A percentile compares a stretch with the other conserved stretches of the same genome.
phyloP scores from a whole-genome alignment of 2,888 invertebrate genomes.

The Ceramica pisi region DNA sequence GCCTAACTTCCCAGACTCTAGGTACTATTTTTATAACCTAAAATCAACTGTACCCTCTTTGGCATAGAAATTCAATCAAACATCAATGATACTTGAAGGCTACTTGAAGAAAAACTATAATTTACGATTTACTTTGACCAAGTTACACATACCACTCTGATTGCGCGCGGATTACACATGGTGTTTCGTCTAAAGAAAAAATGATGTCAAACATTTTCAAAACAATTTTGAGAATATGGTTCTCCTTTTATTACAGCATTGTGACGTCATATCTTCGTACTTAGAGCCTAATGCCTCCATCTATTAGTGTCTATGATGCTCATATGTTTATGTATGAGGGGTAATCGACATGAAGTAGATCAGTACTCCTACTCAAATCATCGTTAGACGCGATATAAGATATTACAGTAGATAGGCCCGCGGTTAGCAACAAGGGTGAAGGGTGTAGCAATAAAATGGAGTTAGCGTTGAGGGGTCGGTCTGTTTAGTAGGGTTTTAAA shows the following conservation, averaged over 20 bases:
- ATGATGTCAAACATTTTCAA: too few relatives aligned
- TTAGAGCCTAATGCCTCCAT: constrained; percentile 33
- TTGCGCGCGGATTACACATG: too few relatives aligned
- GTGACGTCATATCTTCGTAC: constrained; percentile 23
- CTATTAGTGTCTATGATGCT: constrained; percentile 25
- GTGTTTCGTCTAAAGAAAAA: too few relatives aligned
- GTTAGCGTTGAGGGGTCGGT: constrained; percentile 9
- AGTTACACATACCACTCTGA: too few relatives aligned
- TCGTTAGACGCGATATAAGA: constrained; percentile 32
- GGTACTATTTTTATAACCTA: too few relatives aligned
- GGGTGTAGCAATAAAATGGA: constrained; percentile 24
- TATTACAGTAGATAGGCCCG: constrained; percentile 16
- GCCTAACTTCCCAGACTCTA: too few relatives aligned
- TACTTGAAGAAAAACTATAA: too few relatives aligned
- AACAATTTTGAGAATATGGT: too few relatives aligned
- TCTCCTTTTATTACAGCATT: not conserved
- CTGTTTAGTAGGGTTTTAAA: constrained; percentile 16
- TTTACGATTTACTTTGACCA: too few relatives aligned
- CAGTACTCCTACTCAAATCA: constrained; percentile 4
- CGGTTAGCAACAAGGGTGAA: constrained; percentile 15
- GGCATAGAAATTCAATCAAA: too few relatives aligned
- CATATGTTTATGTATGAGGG: constrained; percentile 43
- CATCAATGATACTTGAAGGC: too few relatives aligned
- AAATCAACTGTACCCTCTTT: too few relatives aligned
- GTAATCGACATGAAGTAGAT: constrained; percentile 40